A percentile compares a stretch with the other conserved stretches of the same genome.
phyloP scores from a whole-genome alignment of 2,888 invertebrate species.

The Cephus pulcher region DNA sequence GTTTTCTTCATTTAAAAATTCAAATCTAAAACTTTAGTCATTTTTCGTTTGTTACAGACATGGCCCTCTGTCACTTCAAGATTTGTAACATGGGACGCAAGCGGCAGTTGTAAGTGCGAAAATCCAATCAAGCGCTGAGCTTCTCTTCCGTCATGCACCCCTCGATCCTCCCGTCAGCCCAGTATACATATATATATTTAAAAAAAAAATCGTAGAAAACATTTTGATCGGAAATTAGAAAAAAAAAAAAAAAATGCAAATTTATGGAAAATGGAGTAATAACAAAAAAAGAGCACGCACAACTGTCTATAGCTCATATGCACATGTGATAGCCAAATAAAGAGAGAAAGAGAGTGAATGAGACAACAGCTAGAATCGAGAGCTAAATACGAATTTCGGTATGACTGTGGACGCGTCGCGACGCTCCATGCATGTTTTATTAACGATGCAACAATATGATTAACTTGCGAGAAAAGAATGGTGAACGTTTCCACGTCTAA shows the following conservation, averaged over 20 bases:
- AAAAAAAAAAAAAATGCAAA: neutral
- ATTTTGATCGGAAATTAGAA: neutral
- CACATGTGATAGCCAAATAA: neutral
- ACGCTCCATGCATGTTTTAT: neutral
- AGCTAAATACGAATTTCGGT: neutral
- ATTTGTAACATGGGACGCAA: slow-evolving; percentile 78
- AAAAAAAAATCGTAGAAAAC: neutral
- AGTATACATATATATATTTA: neutral
- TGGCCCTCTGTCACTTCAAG: slow-evolving; percentile 77
- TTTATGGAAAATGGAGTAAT: neutral
- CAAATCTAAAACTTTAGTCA: neutral
- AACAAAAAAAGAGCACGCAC: neutral
- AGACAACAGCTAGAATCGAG: neutral
- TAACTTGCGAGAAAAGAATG: neutral
- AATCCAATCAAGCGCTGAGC: neutral
- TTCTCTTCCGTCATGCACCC: neutral
- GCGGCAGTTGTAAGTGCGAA: slow-evolving; percentile 57
- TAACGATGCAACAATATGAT: neutral
- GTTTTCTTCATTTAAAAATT: slow-evolving; percentile 1
- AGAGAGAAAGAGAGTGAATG: neutral
- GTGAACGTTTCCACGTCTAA: neutral
- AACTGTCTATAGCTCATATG: neutral
- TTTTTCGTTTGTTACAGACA: slow-evolving; percentile 68
- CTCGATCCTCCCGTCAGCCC: slow-evolving; percentile 3
- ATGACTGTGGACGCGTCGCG: neutral